phyloP scores from a whole-genome alignment of 2,797 vertebrate genomes.

The Calcarius lapponicus region DNA sequence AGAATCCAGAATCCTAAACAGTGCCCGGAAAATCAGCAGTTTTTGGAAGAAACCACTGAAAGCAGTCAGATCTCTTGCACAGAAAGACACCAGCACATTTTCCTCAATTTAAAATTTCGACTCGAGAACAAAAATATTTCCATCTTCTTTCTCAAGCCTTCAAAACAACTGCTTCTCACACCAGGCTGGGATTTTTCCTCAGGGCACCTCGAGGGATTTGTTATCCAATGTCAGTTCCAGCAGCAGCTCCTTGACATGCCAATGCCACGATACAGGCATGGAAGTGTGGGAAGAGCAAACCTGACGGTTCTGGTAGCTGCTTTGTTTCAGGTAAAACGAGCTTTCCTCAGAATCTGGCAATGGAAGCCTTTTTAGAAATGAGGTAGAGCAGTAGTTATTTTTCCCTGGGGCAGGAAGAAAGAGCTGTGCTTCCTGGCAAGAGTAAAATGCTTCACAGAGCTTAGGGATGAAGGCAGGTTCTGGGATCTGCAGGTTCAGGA shows the following conservation, averaged over 20 bases:
- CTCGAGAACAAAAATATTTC: not conserved
- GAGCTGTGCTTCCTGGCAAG: not conserved
- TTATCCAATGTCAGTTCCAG: not conserved
- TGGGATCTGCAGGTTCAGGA: not conserved
- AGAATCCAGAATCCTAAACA: not conserved
- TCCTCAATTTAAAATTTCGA: not conserved
- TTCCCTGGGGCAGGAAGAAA: not conserved
- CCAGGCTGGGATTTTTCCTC: not conserved
- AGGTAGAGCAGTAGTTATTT: not conserved
- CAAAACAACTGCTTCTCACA: constrained; percentile 4
- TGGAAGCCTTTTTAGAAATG: not conserved
- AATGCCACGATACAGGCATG: not conserved
- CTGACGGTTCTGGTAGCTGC: not conserved
- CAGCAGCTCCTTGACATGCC: not conserved
- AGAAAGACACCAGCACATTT: not conserved
- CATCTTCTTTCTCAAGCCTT: constrained; percentile 10
- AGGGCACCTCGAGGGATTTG: not conserved
- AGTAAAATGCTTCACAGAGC: rapidly evolving
- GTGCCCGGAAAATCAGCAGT: not conserved
- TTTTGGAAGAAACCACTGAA: not conserved
- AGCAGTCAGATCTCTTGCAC: not conserved
- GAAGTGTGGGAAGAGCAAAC: constrained; percentile 22
- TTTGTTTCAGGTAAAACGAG: not conserved
- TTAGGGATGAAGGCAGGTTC: not conserved
- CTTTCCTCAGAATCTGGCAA: constrained; percentile 18